Evolutionary conservation across 2,888 invertebrate genomes (phyloP).

Genomic region (Catocala nupta): DNA sequence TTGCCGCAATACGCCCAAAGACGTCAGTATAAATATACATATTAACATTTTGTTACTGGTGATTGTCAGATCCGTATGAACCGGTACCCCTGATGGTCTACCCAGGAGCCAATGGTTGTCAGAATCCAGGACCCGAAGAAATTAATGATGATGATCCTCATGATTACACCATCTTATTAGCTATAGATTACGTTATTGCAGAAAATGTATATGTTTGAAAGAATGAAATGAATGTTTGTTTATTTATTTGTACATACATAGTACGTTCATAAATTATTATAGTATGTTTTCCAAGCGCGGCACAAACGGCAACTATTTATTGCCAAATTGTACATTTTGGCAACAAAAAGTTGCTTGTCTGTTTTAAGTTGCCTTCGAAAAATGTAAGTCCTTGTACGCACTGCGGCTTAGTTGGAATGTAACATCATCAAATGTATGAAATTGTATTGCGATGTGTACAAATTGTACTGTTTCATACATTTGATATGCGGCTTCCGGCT

Average conservation of each 20-base stretch:
- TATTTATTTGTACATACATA: neutral
- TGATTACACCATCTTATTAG: conserved; percentile 9
- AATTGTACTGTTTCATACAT: too few species aligned
- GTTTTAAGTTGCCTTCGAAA: neutral
- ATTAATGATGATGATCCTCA: conserved; percentile 43
- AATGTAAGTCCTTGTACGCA: too few species aligned
- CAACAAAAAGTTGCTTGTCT: neutral
- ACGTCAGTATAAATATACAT: conserved; percentile 33
- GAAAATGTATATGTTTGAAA: conserved; percentile 6
- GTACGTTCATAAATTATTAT: too few species aligned
- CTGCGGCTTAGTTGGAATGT: too few species aligned
- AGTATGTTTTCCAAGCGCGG: neutral
- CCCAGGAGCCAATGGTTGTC: conserved; percentile 44
- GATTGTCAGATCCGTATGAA: conserved; percentile 54
- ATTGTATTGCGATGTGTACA: too few species aligned
- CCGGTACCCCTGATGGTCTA: conserved; percentile 43
- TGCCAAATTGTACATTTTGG: neutral
- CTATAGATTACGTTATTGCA: conserved; percentile 9
- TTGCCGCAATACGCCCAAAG: conserved; percentile 5
- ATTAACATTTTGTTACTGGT: conserved; percentile 49
- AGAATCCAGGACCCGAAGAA: conserved; percentile 52
- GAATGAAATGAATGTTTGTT: conserved; percentile 8
- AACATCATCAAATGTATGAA: too few species aligned
- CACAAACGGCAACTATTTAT: neutral
- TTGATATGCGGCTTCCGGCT: neutral